These are phyloP conservation scores for Bradynema listronoti DNA, from an alignment of 1,140 invertebrate genomes.

Conservation along the genomic window DNA sequence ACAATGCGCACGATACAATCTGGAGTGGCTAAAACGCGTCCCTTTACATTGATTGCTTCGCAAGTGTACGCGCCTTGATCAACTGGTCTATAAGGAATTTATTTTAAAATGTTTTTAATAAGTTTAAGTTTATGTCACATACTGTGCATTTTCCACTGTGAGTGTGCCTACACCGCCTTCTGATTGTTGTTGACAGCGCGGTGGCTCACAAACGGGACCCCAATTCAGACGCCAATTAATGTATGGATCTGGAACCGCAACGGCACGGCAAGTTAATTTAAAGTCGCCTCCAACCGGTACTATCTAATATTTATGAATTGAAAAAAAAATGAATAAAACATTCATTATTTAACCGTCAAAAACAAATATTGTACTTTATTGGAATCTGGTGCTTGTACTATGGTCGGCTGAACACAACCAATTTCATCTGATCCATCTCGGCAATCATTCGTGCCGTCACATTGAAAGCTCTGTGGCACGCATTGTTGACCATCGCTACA, in stretches of 20 bases:
- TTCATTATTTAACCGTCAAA: constrained; percentile 9
- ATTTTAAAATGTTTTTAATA: constrained; percentile 19
- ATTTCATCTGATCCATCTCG: constrained; percentile 72
- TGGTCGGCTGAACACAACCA: constrained; percentile 58
- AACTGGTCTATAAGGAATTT: constrained; percentile 33
- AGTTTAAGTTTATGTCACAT: constrained; percentile 18
- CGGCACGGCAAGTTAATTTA: constrained; percentile 73
- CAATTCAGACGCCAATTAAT: constrained; percentile 93
- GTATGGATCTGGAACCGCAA: constrained; percentile 79
- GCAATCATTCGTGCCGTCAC: constrained; percentile 75
- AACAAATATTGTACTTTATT: too few species aligned
- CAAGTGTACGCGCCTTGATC: constrained; percentile 95
- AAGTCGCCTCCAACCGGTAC: constrained; percentile 67
- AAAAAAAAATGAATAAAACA: constrained; percentile 6
- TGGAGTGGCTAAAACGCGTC: constrained; percentile 76
- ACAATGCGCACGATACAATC: constrained; percentile 74
- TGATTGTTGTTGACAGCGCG: constrained; percentile 69
- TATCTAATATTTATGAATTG: constrained; percentile 29
- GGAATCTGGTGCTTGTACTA: constrained; percentile 51
- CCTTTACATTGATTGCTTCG: constrained; percentile 81
- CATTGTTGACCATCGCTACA: constrained; percentile 75
- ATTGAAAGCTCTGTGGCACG: constrained; percentile 84
- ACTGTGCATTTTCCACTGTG: constrained; percentile 64
- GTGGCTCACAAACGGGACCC: constrained; percentile 77
- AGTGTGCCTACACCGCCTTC: constrained; percentile 73